phyloP scores from a whole-genome alignment of 1,140 invertebrate genomes.

The Cephus cinctus region DNA sequence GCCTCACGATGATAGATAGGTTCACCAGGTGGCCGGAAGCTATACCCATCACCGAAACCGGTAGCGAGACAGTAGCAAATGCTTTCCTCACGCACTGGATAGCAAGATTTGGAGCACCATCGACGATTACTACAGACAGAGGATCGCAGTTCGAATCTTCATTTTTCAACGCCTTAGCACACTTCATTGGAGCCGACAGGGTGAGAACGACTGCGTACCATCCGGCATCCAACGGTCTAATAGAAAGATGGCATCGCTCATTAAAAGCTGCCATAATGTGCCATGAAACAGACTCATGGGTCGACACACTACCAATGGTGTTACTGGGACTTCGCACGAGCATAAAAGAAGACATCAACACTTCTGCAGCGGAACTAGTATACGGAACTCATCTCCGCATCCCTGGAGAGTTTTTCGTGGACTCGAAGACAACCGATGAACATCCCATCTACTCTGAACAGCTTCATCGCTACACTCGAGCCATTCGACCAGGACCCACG shows the following conservation, averaged over 20 bases:
- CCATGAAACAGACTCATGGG: slow-evolving; percentile 4
- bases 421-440: too few relatives aligned
- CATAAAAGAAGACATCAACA: slow-evolving; percentile 26
- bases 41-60: slow-evolving; percentile 28
- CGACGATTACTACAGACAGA: slow-evolving; percentile 6
- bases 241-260: slow-evolving; percentile 20
- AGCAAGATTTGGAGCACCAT: slow-evolving; percentile 33
- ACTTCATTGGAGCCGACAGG: slow-evolving; percentile 7
- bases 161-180: slow-evolving; percentile 9
- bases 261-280: slow-evolving; percentile 25
- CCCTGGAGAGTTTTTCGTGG: slow-evolving; percentile 37
- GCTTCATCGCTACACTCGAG: too few relatives aligned
- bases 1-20: too few relatives aligned
- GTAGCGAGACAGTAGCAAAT: slow-evolving; percentile 16
- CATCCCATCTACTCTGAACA: too few relatives aligned
- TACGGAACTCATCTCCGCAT: slow-evolving; percentile 30
- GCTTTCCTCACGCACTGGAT: slow-evolving; percentile 23
- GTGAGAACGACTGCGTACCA: slow-evolving; percentile 25
- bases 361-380: slow-evolving; percentile 34
- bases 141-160: slow-evolving; percentile 14
- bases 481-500: too few relatives aligned
- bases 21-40: too few relatives aligned
- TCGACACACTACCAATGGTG: slow-evolving; percentile 12
- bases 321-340: slow-evolving; percentile 18
- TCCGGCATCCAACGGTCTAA: slow-evolving; percentile 23